Base-by-base conservation (phyloP, 2,888 invertebrate species). In the Dolomedes plantarius region DNA sequence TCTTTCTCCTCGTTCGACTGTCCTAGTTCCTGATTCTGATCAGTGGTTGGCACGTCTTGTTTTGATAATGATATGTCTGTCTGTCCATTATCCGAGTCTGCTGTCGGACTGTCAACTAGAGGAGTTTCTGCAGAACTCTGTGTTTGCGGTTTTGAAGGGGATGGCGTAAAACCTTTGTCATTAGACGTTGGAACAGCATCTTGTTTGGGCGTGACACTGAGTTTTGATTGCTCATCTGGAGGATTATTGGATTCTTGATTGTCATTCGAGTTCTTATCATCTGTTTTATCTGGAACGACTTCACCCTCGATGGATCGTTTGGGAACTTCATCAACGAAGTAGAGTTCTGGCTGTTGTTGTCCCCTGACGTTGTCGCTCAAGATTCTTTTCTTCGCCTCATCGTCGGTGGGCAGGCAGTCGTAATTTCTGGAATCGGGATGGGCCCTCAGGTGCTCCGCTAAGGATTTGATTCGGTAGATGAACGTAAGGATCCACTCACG, bases 401-500 rank as follows among this genome's bases (percentile, higher is more conserved):
- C 73, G 31, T 78, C 68, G 0, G 67, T 67, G 7, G 50, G n/a
- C n/a, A 80, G 23, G 19, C 75, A 86, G 3, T 86, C 76, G 27
- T 86, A 77, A 23, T 86, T 78, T 11, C 65, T 29, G 3, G 75
- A 69, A 5, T 71, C 71, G 6, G 86, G 86, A 1, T 80, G 86
- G 0, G 77, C 27, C 2, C 79, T 41, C 29, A 87, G 41, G 67
- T 87, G 78, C 16, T 78, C 79, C 0, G 83, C 69, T 39, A 87
- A 46, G 1, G 75, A 50, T 39, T 79, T 78, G 29, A 87, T 71
- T 19, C 83, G 78, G 16, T 83, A 73, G 46, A 87, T 77, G 65
- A 83, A 87, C 9, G 83, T 73, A 13, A 80, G 77, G n/a, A 87
- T 68, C 87, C 87, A 87, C n/a, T 78, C 72, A 13, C 83, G 29